Base-by-base conservation (phyloP, 2,797 vertebrate genomes). In the Melanotaenia nigrans region DNA sequence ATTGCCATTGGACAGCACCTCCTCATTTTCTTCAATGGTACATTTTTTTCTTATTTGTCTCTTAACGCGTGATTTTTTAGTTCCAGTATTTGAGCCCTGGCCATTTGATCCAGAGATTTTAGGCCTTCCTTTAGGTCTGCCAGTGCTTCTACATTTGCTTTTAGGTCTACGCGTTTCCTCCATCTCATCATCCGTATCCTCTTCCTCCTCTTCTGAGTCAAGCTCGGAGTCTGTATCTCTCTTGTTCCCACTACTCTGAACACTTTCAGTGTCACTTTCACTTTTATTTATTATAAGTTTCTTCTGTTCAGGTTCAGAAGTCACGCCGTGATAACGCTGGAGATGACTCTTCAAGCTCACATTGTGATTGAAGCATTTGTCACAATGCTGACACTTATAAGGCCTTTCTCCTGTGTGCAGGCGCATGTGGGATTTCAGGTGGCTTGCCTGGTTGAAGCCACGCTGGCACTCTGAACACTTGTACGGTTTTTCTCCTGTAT, bases 361-460 rank as follows among this genome's bases (percentile, higher is more conserved):
- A 1, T 91, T 93, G 77, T 91, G 92, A 55, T 89, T 92, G 68
- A 91, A 93, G 73, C 82, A 22, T 24, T 84, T 55, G 60, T 85
- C 83, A 53, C 90, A 93, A 1, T 66, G 68, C 58, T 30, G 65
- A 68, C 92, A 93, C 66, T 84, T 84, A 14, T 63, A 92, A 7
- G 89, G 90, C 63, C 62, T 83, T 78, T 92, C 90, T 1, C 90
- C 90, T 0, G 90, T 90, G 87, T 93, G 89, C 61, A 91, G 59
- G 0, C 90, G 87, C 87, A 91, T 87, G 78, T 92, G 92, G n/a
- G 90, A 89, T 33, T 90, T 90, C 16, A 92, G 79, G 64, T 91
- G 75, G 56, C 83, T 80, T 0, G 33, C 0, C 81, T 90, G 90
- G 45, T 47, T 90, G 68, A 92, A 92, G 69, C 83, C 72, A 8